Evolutionary conservation across 2,888 invertebrate species (phyloP), one percentile per base, ranked within the genome.

Genomic region (Ophion costatus): DNA sequence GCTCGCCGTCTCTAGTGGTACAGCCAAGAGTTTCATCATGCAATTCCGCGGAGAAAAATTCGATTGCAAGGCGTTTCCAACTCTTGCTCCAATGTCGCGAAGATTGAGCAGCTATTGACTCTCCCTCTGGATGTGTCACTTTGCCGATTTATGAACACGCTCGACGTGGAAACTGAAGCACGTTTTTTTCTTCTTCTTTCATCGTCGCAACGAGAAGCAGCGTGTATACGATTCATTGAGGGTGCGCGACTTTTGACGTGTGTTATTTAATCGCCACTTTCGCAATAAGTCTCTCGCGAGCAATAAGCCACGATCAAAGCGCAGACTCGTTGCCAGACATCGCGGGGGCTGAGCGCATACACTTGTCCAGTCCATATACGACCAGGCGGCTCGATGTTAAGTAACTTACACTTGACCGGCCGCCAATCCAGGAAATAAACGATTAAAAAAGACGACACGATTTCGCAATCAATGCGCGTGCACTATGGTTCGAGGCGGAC

Each of bases 361-460:
- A 29, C 61, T 33, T 75, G 67, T 59, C 76, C 63, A 45, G 57
- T n/a, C 78, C 73, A 67, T 69, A 69, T 83, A 83, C 33, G 82
- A 64, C 61, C 66, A 74, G 22, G 22, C 59, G 63, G 51, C 29
- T 57, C 17, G 51, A 9, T 56, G 76, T 76, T 67, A 61, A 82
- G 63, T 24, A 59, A 73, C 73, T 73, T 82, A 78, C 82, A 82
- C 82, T 82, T 78, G 77, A 78, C 77, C 67, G 51, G 66, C 59
- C 56, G 57, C 56, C 63, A 57, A 42, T 77, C 63, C 77, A 45
- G 57, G 57, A 77, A 82, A 78, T 51, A 45, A 70, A 61, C 51
- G 7, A 71, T 29, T n/a, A 33, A 63, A 38, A 51, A 63, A 59
- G 59, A 24, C 38, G 22, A 63, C 70, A 33, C 5, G 14, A 51